These are phyloP conservation scores for Trachymyrmex septentrionalis DNA, from an alignment of 1,140 invertebrate genomes.

Conservation along the genomic window DNA sequence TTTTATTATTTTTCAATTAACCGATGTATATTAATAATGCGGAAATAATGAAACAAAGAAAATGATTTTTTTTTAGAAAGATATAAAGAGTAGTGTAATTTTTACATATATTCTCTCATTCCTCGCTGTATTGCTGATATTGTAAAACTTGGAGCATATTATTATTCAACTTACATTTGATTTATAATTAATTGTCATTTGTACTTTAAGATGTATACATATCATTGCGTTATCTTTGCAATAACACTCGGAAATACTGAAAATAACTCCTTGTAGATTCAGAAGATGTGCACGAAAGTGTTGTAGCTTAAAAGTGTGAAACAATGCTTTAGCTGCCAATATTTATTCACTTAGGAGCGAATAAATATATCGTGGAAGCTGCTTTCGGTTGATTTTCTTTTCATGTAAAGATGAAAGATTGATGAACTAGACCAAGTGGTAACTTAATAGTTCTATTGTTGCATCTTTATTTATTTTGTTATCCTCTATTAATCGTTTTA, in stretches of 20 bases:
- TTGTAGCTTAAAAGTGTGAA: conserved; percentile 13
- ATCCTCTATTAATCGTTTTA: conserved; percentile 31
- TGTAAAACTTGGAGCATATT: neutral
- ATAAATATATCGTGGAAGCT: neutral
- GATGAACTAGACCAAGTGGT: conserved; percentile 52
- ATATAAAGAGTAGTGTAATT: neutral
- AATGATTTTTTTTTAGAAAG: neutral
- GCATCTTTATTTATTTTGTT: conserved; percentile 48
- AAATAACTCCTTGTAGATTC: neutral
- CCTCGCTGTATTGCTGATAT: neutral
- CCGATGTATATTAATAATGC: conserved; percentile 10
- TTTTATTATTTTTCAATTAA: conserved; percentile 49
- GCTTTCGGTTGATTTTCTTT: conserved; percentile 32
- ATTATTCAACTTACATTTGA: conserved; percentile 28
- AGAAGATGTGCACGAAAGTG: neutral
- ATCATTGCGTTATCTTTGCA: conserved; percentile 32
- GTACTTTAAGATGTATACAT: conserved; percentile 11
- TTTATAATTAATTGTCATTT: conserved; percentile 22
- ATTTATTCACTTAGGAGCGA: conserved; percentile 11
- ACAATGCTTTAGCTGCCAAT: conserved; percentile 10
- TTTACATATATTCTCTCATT: conserved; percentile 6
- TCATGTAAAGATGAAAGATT: conserved; percentile 34
- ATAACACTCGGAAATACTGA: conserved; percentile 13
- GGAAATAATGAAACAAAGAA: neutral
- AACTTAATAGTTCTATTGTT: conserved; percentile 54